phyloP scores from a whole-genome alignment of 2,113 vertebrate genomes.

The Choloepus hoffmanni region DNA sequence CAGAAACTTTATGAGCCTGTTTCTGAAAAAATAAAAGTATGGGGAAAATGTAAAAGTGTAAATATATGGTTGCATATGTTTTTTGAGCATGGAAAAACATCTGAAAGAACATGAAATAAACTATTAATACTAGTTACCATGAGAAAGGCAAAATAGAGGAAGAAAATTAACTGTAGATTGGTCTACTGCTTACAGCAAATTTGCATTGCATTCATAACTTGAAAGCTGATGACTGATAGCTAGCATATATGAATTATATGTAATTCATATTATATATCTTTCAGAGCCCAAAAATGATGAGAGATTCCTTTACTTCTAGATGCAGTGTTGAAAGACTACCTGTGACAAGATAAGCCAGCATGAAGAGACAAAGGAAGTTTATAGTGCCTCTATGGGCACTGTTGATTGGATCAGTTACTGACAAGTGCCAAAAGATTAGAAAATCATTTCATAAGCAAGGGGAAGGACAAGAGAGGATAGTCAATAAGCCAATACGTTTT shows the following conservation, averaged over 20 bases:
- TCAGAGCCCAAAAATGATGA: background rate
- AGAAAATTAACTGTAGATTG: background rate
- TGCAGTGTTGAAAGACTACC: background rate
- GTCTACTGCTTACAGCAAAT: background rate
- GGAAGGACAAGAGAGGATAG: background rate
- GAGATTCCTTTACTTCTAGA: background rate
- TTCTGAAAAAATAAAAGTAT: background rate
- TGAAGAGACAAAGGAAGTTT: background rate
- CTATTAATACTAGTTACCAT: background rate
- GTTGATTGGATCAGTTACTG: background rate
- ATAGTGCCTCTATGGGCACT: background rate
- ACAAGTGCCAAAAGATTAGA: background rate
- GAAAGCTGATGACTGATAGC: background rate
- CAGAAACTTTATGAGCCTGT: background rate
- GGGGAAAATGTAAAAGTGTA: background rate
- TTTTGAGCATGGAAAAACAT: background rate
- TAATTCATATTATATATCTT: background rate
- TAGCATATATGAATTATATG: background rate
- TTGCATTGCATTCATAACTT: background rate
- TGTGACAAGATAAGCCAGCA: background rate
- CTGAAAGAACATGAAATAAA: background rate
- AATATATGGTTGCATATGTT: background rate
- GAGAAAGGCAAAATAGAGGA: background rate
- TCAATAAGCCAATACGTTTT: background rate
- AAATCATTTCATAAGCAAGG: background rate